These are phyloP conservation scores for Pelvicachromis taeniatus DNA, from an alignment of 2,113 vertebrate species.

Conservation along the genomic window DNA sequence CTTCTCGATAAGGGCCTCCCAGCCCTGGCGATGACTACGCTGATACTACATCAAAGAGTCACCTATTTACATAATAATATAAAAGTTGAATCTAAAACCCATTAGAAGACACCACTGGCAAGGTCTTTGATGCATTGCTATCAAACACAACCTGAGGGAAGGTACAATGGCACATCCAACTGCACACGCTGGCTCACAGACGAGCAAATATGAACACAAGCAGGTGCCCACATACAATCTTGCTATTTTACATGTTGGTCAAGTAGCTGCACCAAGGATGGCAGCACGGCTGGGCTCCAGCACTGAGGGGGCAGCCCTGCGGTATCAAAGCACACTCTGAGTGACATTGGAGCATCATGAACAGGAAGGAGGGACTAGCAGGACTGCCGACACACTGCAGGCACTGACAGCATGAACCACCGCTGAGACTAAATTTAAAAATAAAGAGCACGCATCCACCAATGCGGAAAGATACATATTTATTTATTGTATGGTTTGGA, in stretches of 20 bases:
- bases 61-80: conserved; percentile 66
- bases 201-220: background rate
- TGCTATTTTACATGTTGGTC: background rate
- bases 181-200: background rate
- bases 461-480: background rate
- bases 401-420: background rate
- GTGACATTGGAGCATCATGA: background rate
- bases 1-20: conserved; percentile 42
- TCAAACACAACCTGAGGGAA: conserved; percentile 41
- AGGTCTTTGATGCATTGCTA: conserved; percentile 55
- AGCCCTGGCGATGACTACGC: conserved; percentile 24
- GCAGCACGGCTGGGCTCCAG: conserved; percentile 39
- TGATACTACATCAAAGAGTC: conserved; percentile 52
- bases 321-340: background rate
- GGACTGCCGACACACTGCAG: background rate
- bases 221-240: background rate
- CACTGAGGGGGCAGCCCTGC: background rate
- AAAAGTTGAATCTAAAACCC: conserved; percentile 56
- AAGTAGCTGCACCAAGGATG: background rate
- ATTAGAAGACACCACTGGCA: conserved; percentile 54
- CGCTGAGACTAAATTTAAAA: background rate
- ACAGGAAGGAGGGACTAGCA: background rate
- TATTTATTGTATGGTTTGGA: background rate
- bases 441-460: background rate
- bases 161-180: background rate